Conservation (phyloP, 2,113 vertebrate genomes). For the Gymnorhina tibicen region DNA sequence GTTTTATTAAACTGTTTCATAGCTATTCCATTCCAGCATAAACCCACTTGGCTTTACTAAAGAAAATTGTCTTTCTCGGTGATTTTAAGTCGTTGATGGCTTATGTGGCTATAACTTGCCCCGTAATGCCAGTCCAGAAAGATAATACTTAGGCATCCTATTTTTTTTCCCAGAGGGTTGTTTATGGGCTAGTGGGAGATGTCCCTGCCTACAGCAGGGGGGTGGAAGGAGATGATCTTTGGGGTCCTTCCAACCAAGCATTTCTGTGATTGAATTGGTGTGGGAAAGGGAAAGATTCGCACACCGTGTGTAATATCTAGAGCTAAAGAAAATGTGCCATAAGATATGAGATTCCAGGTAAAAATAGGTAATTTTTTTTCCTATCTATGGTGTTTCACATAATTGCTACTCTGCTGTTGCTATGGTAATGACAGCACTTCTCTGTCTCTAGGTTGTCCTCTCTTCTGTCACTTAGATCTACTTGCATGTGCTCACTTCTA, state of each 20-base stretch:
- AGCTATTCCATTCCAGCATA: not conserved
- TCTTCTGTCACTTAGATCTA: not conserved
- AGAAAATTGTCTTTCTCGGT: not conserved
- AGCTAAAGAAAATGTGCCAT: not conserved
- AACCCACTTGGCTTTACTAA: not conserved
- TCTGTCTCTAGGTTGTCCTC: not conserved
- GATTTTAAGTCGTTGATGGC: not conserved
- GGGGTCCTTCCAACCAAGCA: not conserved
- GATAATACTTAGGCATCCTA: not conserved
- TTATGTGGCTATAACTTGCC: not conserved
- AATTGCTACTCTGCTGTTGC: not conserved
- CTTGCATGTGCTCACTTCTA: not conserved
- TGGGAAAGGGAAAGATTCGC: not conserved
- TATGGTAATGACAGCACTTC: not conserved
- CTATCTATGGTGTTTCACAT: not conserved
- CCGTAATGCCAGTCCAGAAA: not conserved
- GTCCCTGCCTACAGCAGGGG: not conserved
- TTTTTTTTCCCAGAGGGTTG: not conserved
- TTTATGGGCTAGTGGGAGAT: not conserved
- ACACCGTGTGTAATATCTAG: not conserved
- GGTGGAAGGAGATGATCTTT: accelerated
- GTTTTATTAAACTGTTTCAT: not conserved
- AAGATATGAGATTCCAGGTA: not conserved
- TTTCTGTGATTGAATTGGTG: not conserved
- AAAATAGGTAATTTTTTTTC: not conserved